phyloP scores from a whole-genome alignment of 2,888 invertebrate genomes.

The Saturnia pavonia region DNA sequence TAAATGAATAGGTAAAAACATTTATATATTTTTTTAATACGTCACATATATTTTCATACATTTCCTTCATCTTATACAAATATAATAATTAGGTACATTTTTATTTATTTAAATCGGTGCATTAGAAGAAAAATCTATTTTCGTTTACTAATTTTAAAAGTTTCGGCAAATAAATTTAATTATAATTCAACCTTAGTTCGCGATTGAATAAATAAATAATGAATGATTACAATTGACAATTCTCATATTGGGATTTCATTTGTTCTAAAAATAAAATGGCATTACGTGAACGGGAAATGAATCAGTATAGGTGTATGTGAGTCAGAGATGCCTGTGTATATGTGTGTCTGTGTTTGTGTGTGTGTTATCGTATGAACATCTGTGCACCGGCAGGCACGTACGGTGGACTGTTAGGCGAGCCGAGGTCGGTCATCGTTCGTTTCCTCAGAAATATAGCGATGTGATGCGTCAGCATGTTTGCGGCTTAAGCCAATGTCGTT shows the following conservation, averaged over 20 bases:
- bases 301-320: conserved; percentile 53
- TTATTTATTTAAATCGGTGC: background rate
- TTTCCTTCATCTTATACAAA: background rate
- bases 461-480: conserved; percentile 70
- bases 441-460: conserved; percentile 49
- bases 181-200: background rate
- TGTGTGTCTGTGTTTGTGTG: conserved; percentile 15
- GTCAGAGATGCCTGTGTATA: conserved; percentile 44
- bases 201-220: conserved; percentile 14
- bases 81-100: too few species aligned
- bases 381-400: conserved; percentile 52
- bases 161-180: background rate
- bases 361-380: conserved; percentile 63
- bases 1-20: too few species aligned
- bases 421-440: conserved; percentile 32
- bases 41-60: background rate
- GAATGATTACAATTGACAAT: conserved; percentile 22
- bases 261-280: conserved; percentile 50
- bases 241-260: conserved; percentile 37
- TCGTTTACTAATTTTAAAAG: background rate
- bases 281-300: conserved; percentile 63
- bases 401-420: conserved; percentile 46
- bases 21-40: background rate
- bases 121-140: background rate
- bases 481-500: conserved; percentile 59